Base-by-base conservation (phyloP, 1,140 invertebrate species). In the Stenopsyche tienmushanensis region DNA sequence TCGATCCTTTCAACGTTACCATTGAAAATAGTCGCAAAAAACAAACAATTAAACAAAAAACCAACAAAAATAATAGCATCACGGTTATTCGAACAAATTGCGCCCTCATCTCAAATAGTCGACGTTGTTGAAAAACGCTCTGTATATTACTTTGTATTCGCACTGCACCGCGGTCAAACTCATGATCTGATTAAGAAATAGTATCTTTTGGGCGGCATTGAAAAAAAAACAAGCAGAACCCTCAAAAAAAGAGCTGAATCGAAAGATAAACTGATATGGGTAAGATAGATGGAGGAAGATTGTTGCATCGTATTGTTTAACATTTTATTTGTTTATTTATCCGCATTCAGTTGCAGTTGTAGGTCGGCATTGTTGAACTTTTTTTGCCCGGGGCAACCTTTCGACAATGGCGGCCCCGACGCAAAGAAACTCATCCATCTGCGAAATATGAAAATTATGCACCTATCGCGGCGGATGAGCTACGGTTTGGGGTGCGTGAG, bases 141-240 rank as follows among this genome's bases (percentile, higher is more conserved):
- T 54, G 5, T 8, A 54, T 24, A 18, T 3, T 8, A 47, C 20
- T 47, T 49, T 47, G 3, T 45, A 29, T 47, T 5, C 57, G 21
- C 15, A 8, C 44, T 45, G 42, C 47, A 25, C n/a, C 3, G 10
- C n/a, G 24, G 41, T 25, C 25, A 39, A 21, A 57, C 17, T 47
- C 34, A 60, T 60, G 57, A 60, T 60, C 57, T 42, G 57, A 60
- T 60, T 60, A 60, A 60, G 57, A 60, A 60, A 60, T 47, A 60
- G 57, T 60, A 60, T 60, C 57, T 60, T 23, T 60, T 25, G 21
- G 42, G n/a, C n/a, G n/a, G n/a, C n/a, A 47, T 15, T 24, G 42
- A 47, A 34, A 47, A 8, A 60, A 47, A 60, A 24, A 58, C 13
- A 24, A 44, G 29, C 13, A 24, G 44, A 41, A 9, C 49, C 10